Evolutionary conservation across 1,140 invertebrate species (phyloP), one percentile per base, ranked within the genome.

Genomic region (Drosophila suzukii): DNA sequence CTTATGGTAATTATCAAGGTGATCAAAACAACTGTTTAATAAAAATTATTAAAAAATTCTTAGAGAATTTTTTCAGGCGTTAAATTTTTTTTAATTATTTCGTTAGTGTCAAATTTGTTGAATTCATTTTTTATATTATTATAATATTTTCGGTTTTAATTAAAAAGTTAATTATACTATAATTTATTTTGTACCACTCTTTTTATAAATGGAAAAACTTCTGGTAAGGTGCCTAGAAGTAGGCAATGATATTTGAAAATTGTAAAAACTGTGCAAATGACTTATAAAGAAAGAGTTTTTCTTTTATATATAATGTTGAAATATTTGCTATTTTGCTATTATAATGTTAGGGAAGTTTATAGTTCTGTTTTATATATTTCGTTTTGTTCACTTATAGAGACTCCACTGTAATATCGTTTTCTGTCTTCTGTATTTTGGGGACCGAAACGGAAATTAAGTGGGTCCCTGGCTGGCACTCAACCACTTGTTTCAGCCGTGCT

Each of bases 371-470:
- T 20, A 20, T 20, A 20, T 20, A 20, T 20, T 20, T 20, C 1
- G 20, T 20, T 20, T 20, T 20, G 0, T 46, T 7, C 41, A 15
- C 41, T 15, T 15, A 10, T 7, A 12, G 32, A 36, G 20, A 32
- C 32, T 17, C 10, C 20, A 66, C 65, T 68, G 65, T 68, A 44
- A 12, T 36, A 36, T n/a, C 34, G 53, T 66, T 53, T 66, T 5
- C 60, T 46, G n/a, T 30, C 47, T 70, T 70, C 43, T 36, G 15
- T 50, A 32, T 83, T 79, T 54, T 54, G 61, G 65, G 65, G 32
- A 80, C 75, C 49, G 62, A 46, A 77, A 61, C 81, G 81, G 81
- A 84, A 84, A 84, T 84, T 83, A 84, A 80, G 62, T 81, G 79
- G 79, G 83, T 76, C 59, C 81, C 81, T 83, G 82, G 71, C 49